Conservation (phyloP, 1,140 invertebrate species). For the Aphelenchoides fujianensis region DNA sequence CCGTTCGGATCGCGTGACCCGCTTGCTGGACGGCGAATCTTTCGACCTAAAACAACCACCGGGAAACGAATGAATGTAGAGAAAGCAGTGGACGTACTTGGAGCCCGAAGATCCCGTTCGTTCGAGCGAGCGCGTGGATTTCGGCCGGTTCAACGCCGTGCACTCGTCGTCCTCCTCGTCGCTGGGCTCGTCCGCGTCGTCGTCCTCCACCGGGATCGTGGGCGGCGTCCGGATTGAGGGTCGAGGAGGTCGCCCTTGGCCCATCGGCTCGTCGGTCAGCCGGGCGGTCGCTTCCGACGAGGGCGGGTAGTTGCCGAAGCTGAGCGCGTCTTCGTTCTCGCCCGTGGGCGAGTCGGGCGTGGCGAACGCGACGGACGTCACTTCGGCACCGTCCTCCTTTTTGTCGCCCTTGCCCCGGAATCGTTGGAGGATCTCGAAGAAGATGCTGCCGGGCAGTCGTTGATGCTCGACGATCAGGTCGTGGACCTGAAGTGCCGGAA, state of each 20-base stretch:
- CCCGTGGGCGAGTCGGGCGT: background rate
- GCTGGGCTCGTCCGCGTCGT: background rate
- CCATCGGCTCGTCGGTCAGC: background rate
- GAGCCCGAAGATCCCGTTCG: background rate
- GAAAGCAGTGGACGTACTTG: too few relatives aligned
- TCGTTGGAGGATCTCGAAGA: slow-evolving; percentile 46
- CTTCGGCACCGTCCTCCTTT: background rate
- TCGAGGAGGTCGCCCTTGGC: background rate
- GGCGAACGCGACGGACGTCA: background rate
- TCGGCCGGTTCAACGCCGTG: background rate
- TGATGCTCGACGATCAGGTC: slow-evolving; percentile 55
- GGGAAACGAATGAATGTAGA: too few relatives aligned
- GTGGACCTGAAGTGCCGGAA: slow-evolving; percentile 33
- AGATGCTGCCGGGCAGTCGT: slow-evolving; percentile 56
- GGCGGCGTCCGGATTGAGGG: background rate
- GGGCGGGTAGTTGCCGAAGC: background rate
- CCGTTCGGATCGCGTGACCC: too few relatives aligned
- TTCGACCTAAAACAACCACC: too few relatives aligned
- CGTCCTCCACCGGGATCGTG: background rate
- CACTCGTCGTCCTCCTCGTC: background rate
- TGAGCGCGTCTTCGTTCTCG: background rate
- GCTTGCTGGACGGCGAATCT: too few relatives aligned
- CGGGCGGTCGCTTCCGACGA: background rate
- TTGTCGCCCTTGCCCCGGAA: slow-evolving; percentile 25
- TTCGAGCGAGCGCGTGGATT: background rate